A percentile compares a stretch with the other conserved stretches of the same genome.
Conservation (phyloP, 2,888 invertebrate species). For the Sphecodes monilicornis region DNA sequence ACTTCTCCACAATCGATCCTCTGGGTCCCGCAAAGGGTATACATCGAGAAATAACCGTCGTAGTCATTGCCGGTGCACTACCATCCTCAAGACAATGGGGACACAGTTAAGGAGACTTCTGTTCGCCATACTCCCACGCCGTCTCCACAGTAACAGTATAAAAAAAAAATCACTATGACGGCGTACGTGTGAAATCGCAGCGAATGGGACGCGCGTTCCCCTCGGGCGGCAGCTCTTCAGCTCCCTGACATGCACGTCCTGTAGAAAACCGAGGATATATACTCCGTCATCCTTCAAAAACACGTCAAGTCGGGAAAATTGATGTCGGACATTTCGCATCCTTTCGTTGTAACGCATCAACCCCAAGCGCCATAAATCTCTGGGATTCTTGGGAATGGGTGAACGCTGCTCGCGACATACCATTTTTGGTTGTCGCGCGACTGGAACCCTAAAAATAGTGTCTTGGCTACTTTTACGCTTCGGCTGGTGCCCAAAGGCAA, state of each 20-base stretch:
- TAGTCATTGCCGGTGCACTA: not conserved
- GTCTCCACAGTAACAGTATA: not conserved
- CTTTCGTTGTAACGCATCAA: not conserved
- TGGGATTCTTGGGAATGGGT: conserved; percentile 14
- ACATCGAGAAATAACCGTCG: not conserved
- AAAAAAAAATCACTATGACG: not conserved
- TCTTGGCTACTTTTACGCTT: conserved; percentile 1
- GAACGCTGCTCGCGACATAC: conserved; percentile 15
- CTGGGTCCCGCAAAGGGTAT: not conserved
- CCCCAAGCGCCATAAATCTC: conserved; percentile 4
- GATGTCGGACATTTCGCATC: not conserved
- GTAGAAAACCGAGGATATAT: not conserved
- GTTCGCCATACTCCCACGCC: conserved; percentile 3
- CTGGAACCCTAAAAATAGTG: conserved; percentile 43
- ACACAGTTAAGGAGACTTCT: conserved; percentile 5
- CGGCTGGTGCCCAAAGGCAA: not conserved
- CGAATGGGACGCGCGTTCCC: not conserved
- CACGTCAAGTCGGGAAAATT: not conserved
- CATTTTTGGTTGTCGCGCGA: conserved; percentile 32
- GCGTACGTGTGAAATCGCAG: not conserved
- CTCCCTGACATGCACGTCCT: not conserved
- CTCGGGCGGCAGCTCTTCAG: not conserved
- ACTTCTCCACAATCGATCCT: not conserved
- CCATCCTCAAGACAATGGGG: not conserved
- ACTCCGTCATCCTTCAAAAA: conserved; percentile 8